Conservation (phyloP, 1,140 invertebrate species). For the Saccostrea glomerata region DNA sequence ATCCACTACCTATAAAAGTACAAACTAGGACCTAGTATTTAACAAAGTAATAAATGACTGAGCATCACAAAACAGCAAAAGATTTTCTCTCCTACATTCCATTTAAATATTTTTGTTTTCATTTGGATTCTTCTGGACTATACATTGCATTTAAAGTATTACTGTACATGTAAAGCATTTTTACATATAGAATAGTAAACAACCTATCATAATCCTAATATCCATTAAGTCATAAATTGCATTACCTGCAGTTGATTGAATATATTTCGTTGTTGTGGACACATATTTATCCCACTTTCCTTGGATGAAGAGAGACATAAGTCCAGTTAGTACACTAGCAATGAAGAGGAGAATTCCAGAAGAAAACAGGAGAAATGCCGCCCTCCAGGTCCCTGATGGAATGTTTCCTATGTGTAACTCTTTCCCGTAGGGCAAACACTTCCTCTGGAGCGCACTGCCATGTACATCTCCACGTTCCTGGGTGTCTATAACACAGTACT, state of each 20-base stretch:
- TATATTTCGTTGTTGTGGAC: slow-evolving; percentile 16
- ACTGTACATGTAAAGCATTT: too few relatives aligned
- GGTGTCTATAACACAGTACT: not conserved
- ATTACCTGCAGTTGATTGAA: slow-evolving; percentile 29
- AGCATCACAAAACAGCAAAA: too few relatives aligned
- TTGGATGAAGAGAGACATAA: not conserved
- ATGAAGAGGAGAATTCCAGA: not conserved
- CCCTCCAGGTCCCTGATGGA: slow-evolving; percentile 29
- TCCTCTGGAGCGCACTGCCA: not conserved
- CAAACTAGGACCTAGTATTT: too few relatives aligned
- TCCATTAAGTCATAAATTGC: not conserved
- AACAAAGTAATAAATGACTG: too few relatives aligned
- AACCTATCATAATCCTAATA: too few relatives aligned
- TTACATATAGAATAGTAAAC: too few relatives aligned
- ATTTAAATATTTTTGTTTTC: too few relatives aligned
- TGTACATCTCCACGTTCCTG: not conserved
- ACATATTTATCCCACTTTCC: slow-evolving; percentile 35
- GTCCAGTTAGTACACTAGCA: not conserved
- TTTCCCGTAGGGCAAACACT: not conserved
- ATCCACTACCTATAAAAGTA: too few relatives aligned
- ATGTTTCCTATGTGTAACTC: slow-evolving; percentile 12
- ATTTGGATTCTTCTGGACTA: too few relatives aligned
- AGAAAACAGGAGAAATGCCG: not conserved
- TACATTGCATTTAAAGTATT: too few relatives aligned
- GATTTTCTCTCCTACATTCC: too few relatives aligned